Evolutionary conservation across 2,888 invertebrate genomes (phyloP), one percentile per base, ranked within the genome.

Genomic region (Synanthedon formicaeformis): DNA sequence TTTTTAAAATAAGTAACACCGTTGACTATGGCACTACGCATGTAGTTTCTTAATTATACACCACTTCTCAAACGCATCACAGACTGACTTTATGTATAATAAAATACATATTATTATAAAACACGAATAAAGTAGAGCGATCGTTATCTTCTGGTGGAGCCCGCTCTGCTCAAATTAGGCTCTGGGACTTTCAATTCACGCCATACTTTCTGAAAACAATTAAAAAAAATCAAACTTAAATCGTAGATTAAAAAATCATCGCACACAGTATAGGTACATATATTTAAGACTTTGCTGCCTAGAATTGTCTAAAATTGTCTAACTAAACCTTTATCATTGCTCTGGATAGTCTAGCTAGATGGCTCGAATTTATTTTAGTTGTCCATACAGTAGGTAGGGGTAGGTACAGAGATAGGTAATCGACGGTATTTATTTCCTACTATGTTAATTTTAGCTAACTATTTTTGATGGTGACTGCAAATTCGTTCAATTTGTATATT

Each of bases 101-200:
- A 34, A 34, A 10, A 34, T 34, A 34, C 34, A 34, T 2, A 10
- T 34, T 34, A 34, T 10, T 34, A 2, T 10, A 34, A 34, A 34
- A 34, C 34, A 34, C 1, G 34, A 34, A 34, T 34, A 34, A 34
- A 34, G 6, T 34, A 34, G 34, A 34, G 34, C 34, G 34, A 34
- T 34, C 34, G 23, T 49, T 12, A 16, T 16, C 49, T 49, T 16
- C 23, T 13, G 14, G 18, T 49, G 6, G 49, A 49, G 18, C 49
- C 23, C 14, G 49, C 16, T 23, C 49, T 49, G 16, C 60, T 69
- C 14, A 73, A 55, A 51, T 65, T 75, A 3, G 80, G 73, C 54
- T 84, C 85, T 10, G 80, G 78, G 56, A 86, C 82, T 69, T 80
- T 83, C 16, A 86, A 62, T 59, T 86, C 86, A 18, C 78, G 75